Percentiles rank a stretch among this genome's conserved stretches.
Evolutionary conservation across 2,113 vertebrate genomes (phyloP).

Genomic region (Eudorcas thomsonii): DNA sequence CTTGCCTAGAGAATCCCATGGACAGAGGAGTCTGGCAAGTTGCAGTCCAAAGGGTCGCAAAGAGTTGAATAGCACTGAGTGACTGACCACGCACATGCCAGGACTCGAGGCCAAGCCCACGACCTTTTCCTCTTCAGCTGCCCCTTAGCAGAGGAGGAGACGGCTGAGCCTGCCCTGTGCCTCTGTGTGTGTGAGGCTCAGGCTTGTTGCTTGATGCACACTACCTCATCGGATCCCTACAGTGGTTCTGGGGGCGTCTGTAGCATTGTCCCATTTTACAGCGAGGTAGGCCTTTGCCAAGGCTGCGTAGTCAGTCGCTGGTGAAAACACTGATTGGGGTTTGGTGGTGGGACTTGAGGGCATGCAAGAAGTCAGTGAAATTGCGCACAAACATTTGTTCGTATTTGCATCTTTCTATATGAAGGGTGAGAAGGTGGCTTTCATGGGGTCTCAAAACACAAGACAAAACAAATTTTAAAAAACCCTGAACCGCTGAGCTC

Average conservation of each 20-base stretch:
- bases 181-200: not conserved
- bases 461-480: not conserved
- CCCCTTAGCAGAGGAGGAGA: too few species aligned
- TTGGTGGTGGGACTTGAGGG: not conserved
- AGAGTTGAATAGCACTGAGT: not conserved
- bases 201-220: not conserved
- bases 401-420: not conserved
- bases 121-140: not conserved
- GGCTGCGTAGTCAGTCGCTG: rapidly evolving
- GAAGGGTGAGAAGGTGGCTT: not conserved
- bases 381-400: not conserved
- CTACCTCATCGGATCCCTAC: too few species aligned
- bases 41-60: not conserved
- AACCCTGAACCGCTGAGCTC: not conserved
- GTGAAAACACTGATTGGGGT: not conserved
- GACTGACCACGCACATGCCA: not conserved
- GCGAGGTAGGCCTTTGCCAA: not conserved
- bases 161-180: not conserved
- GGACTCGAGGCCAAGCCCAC: not conserved
- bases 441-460: not conserved
- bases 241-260: rapidly evolving
- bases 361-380: not conserved
- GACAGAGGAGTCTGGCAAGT: not conserved
- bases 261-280: not conserved
- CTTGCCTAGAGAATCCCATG: not conserved